Evolutionary conservation across 2,888 invertebrate species (phyloP).

Genomic region (Nebria brevicollis): DNA sequence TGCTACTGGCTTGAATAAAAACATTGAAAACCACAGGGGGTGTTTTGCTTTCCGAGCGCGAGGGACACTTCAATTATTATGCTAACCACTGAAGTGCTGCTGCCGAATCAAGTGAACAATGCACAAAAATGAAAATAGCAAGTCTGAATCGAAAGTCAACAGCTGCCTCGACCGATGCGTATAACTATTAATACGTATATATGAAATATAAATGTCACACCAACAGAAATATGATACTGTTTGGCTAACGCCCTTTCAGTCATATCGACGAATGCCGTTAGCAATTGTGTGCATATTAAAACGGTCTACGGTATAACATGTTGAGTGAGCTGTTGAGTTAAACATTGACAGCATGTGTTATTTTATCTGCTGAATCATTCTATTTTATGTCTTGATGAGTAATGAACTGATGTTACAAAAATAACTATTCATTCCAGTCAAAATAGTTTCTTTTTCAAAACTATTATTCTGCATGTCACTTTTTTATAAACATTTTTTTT

Average conservation of each 20-base stretch:
- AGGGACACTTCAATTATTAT: slow-evolving; percentile 35
- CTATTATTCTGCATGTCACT: no score
- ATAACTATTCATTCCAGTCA: neutral
- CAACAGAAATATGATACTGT: neutral
- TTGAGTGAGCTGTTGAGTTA: slow-evolving; percentile 13
- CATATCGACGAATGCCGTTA: neutral
- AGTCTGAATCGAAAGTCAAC: slow-evolving; percentile 23
- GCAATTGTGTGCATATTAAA: slow-evolving; percentile 23
- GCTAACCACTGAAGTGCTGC: slow-evolving; percentile 28
- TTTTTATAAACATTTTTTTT: no score
- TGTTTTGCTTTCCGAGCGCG: neutral
- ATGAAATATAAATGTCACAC: slow-evolving; percentile 40
- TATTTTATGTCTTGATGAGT: neutral
- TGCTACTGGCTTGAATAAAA: slow-evolving; percentile 13
- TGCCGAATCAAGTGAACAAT: slow-evolving; percentile 9
- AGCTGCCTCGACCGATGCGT: slow-evolving; percentile 30
- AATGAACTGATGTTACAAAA: neutral
- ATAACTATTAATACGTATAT: slow-evolving; percentile 24
- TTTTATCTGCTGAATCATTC: neutral
- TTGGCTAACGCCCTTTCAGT: slow-evolving; percentile 17
- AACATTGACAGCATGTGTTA: neutral
- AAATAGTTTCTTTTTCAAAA: no score
- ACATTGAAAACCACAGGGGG: slow-evolving; percentile 27
- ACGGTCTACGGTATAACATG: neutral
- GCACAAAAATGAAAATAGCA: slow-evolving; percentile 21